phyloP scores from a whole-genome alignment of 2,888 invertebrate species.

The Clostera curtula region DNA sequence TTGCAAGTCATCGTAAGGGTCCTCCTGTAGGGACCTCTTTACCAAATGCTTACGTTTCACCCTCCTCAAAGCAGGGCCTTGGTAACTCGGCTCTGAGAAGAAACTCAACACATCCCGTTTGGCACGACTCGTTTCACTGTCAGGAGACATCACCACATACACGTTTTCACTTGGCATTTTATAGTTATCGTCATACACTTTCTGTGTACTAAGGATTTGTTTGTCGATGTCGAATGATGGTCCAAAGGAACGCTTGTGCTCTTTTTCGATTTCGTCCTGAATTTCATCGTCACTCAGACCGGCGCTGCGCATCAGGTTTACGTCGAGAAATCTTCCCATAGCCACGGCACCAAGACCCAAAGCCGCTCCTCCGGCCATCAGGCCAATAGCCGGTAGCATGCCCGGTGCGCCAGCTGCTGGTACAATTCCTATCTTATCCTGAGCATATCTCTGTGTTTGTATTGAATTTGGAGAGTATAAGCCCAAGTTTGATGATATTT shows the following conservation, averaged over 20 bases:
- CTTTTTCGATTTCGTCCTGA: constrained; percentile 61
- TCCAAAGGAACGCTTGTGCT: constrained; percentile 73
- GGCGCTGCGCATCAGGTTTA: constrained; percentile 76
- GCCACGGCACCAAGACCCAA: constrained; percentile 87
- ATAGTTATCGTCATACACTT: constrained; percentile 65
- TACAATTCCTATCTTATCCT: constrained; percentile 80
- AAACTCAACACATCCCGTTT: constrained; percentile 48
- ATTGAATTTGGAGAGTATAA: constrained; percentile 67
- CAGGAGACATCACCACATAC: constrained; percentile 68
- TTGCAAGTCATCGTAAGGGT: constrained; percentile 61
- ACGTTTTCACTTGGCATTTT: constrained; percentile 73
- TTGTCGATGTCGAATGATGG: constrained; percentile 58
- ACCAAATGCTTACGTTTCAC: constrained; percentile 42
- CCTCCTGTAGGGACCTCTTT: constrained; percentile 48
- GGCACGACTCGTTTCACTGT: constrained; percentile 40
- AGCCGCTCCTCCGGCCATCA: constrained; percentile 89
- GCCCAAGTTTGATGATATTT: constrained; percentile 85
- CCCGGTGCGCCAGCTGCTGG: constrained; percentile 73
- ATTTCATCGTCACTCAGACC: constrained; percentile 52
- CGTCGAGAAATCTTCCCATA: constrained; percentile 81
- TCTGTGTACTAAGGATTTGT: constrained; percentile 55
- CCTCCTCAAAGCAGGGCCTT: constrained; percentile 30
- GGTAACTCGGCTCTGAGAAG: constrained; percentile 36
- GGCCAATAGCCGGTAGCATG: constrained; percentile 83
- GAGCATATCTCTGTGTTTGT: constrained; percentile 62